These are phyloP conservation scores for Apis mellifera DNA, from an alignment of 1,140 invertebrate species.

Conservation along the genomic window Amel_HAv3.1 CM009931.2:13729501-13730000, in stretches of 20 bases:
- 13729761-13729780: not conserved
- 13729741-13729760: constrained; percentile 11
- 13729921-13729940: constrained; percentile 47
- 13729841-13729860: not conserved
- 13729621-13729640: too few relatives aligned
- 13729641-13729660: not conserved
- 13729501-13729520: too few relatives aligned
- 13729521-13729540: too few relatives aligned
- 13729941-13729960: constrained; percentile 57
- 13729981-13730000: not conserved
- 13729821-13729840: not conserved
- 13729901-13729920: constrained; percentile 60
- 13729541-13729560: too few relatives aligned
- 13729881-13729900: constrained; percentile 4
- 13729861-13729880: constrained; percentile 29
- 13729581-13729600: too few relatives aligned
- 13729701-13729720: constrained; percentile 8
- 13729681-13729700: not conserved
- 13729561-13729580: too few relatives aligned
- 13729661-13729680: not conserved
- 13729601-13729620: too few relatives aligned
- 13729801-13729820: constrained; percentile 23
- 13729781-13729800: not conserved
- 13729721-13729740: constrained; percentile 14
- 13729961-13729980: constrained; percentile 20